Evolutionary conservation across 2,797 vertebrate genomes (phyloP).

Genomic region (Tinamus major): DNA sequence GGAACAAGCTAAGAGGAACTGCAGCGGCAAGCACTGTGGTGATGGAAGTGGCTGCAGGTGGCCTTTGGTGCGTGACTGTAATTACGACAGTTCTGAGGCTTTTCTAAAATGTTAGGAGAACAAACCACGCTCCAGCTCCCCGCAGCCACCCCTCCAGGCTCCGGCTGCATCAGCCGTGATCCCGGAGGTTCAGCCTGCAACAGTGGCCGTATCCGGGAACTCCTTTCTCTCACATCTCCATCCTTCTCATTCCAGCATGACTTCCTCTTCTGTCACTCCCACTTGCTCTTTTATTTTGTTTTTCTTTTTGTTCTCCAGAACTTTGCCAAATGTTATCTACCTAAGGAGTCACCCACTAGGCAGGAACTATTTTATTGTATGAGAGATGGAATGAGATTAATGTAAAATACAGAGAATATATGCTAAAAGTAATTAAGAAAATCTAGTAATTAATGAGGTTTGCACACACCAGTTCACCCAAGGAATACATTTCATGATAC

Average conservation of each 20-base stretch:
- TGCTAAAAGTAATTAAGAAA: neutral
- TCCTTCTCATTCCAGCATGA: neutral
- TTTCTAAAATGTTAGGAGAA: neutral
- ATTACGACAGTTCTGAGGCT: neutral
- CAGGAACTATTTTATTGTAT: neutral
- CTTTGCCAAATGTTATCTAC: neutral
- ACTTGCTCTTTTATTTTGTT: neutral
- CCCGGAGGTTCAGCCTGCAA: neutral
- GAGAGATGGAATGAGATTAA: neutral
- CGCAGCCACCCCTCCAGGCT: neutral
- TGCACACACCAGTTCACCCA: neutral
- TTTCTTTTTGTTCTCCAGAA: neutral
- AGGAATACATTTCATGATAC: neutral
- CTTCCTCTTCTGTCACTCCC: neutral
- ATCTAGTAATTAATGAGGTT: neutral
- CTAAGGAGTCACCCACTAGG: neutral
- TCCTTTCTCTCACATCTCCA: neutral
- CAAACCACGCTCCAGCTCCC: neutral
- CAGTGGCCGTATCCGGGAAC: neutral
- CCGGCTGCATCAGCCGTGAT: accelerated
- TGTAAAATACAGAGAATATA: neutral
- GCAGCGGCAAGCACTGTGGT: neutral
- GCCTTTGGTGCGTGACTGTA: neutral
- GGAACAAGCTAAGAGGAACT: neutral
- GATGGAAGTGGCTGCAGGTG: neutral